Percentiles rank a stretch among this genome's conserved stretches.
Conservation (phyloP, 2,888 invertebrate genomes). For the Athetis lepigone region DNA sequence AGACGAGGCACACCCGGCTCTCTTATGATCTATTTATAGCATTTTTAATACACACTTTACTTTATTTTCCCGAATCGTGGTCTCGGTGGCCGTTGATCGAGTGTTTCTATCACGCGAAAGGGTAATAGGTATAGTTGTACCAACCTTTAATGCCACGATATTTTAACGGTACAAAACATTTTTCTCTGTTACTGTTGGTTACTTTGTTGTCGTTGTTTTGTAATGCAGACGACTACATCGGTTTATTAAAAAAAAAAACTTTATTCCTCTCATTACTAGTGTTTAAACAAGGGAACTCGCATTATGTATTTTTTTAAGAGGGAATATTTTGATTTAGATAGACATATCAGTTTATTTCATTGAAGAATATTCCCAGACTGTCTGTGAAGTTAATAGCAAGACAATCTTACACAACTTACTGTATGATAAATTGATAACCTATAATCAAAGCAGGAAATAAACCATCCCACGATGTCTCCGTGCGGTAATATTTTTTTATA, state of each 20-base stretch:
- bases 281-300: neutral
- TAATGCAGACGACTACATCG: neutral
- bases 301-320: conserved; percentile 24
- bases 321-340: conserved; percentile 1
- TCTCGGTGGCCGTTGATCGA: conserved; percentile 21
- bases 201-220: conserved; percentile 1
- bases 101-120: conserved; percentile 32
- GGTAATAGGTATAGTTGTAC: conserved; percentile 22
- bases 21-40: conserved; percentile 31
- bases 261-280: neutral
- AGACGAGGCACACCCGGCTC: neutral
- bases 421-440: neutral
- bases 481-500: neutral
- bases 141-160: conserved; percentile 24
- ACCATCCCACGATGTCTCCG: neutral
- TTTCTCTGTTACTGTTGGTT: conserved; percentile 4
- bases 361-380: neutral
- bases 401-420: neutral
- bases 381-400: too few species aligned
- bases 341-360: conserved; percentile 19
- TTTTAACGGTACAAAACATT: conserved; percentile 33
- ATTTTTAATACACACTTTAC: conserved; percentile 18
- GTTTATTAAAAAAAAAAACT: neutral
- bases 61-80: conserved; percentile 16
- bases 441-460: neutral